Evolutionary conservation across 92 coral and sea anemone species (phyloP), one percentile per base, ranked within the genome.

Genomic region (Diadumene lineata): DNA sequence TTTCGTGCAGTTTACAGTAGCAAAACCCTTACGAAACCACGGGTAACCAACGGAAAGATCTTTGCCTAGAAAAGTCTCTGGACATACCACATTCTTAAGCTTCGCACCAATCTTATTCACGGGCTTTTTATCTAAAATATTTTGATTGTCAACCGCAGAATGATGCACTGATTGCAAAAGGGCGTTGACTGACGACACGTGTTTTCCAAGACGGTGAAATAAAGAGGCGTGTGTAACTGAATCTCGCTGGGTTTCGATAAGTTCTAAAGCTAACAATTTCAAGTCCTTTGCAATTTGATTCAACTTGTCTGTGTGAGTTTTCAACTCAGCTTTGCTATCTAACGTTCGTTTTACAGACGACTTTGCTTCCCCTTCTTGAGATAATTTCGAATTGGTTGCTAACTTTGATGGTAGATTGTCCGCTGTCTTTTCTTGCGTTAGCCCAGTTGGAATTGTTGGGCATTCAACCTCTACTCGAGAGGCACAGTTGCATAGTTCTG

Each of bases 11-110:
- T 92, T 89, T 28, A 81, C 25, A 34, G 89, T 75, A 24, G 73
- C 75, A 63, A 96, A 96, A 21, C 99, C 99, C 58, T 73, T 92
- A 26, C 99, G 82, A 68, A 96, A 96, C 65, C 78, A 96, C 3
- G 99, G 99, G 50, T 96, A 96, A 0, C 99, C 99, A 60, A 81
- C 88, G 0, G 92, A 85, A 27, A 96, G 81, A 22, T 69, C 80
- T 13, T 85, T 76, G 0, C 99, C 97, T 70, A 88, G 60, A 67
- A 88, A 96, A 31, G 78, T 84, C 50, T 96, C 99, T 1, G 99
- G 99, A 22, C 99, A 96, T 72, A 96, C 90, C 48, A 88, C 97
- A 23, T 83, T 77, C 28, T 79, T 78, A 33, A 62, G n/a, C 75
- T 34, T 56, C 19, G 31, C 0, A 57, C 48, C 24, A 0, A 19